These are phyloP conservation scores for Zonitis immaculata DNA, from an alignment of 2,888 invertebrate genomes.

Conservation along the genomic window DNA sequence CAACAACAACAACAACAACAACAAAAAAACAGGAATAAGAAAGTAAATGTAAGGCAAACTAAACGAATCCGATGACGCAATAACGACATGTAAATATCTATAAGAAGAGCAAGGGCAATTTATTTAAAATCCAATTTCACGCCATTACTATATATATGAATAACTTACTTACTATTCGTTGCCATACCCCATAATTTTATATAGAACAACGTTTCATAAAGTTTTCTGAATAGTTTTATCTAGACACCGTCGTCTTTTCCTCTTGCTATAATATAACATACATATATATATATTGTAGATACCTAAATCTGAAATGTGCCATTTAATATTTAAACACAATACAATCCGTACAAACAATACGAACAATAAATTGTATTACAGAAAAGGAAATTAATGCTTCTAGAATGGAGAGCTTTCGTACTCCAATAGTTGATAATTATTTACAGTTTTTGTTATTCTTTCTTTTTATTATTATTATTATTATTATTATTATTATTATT, in stretches of 20 bases:
- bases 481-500: too few relatives aligned
- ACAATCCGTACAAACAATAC: constrained; percentile 19
- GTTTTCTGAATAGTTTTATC: constrained; percentile 31
- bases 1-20: constrained; percentile 17
- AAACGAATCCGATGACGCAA: constrained; percentile 33
- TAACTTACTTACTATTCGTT: constrained; percentile 37
- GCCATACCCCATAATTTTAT: neutral
- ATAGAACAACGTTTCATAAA: constrained; percentile 23
- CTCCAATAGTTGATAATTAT: neutral
- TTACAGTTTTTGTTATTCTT: too few relatives aligned
- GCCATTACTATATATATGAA: constrained; percentile 38
- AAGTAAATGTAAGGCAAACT: constrained; percentile 10
- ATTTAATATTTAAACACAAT: constrained; percentile 22
- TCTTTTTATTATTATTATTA: too few relatives aligned
- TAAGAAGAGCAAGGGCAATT: constrained; percentile 40
- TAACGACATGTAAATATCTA: constrained; percentile 42
- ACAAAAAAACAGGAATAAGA: constrained; percentile 11
- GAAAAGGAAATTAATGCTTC: constrained; percentile 20
- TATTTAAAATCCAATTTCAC: constrained; percentile 41
- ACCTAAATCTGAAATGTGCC: constrained; percentile 15
- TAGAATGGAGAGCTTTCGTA: constrained; percentile 8
- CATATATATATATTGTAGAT: too few relatives aligned
- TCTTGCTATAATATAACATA: too few relatives aligned
- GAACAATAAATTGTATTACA: constrained; percentile 20
- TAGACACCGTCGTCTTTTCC: constrained; percentile 9